Evolutionary conservation across 1,140 invertebrate genomes (phyloP), one percentile per base, ranked within the genome.

Genomic region (Platyscapa corneri): DNA sequence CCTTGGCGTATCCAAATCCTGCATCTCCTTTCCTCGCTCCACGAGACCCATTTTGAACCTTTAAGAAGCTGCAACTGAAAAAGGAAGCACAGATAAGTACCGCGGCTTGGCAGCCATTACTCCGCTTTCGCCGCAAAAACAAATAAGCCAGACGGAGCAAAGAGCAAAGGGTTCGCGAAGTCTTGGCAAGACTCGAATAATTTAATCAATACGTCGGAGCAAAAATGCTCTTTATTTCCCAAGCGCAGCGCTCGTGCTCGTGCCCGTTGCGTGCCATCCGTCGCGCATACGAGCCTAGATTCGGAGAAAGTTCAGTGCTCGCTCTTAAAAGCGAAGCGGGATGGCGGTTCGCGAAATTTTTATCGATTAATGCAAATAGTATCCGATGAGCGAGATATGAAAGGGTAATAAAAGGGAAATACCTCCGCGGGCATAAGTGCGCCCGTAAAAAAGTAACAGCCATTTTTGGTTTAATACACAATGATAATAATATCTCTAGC

Each of bases 11-110:
- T 91, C 89, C 87, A 92, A 86, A 86, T 90, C 90, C 86, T 92
- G 89, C 90, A 92, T 91, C 89, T 92, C 89, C 88, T 90, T 89
- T 89, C 90, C 77, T 79, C 90, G 89, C 86, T 93, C 92, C 7
- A 91, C 91, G 65, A 93, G 88, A 89, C 92, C 92, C 92, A 93
- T 93, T 88, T 77, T 46, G n/a, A 60, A 56, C 87, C 49, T 78
- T 82, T 84, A 87, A 7, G 81, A 88, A 78, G 23, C 83, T 81
- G 77, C 74, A 85, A 85, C 64, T 77, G 46, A 79, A 85, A 80
- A 75, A 80, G 3, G 60, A 3, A 10, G 49, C 18, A 14, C 46
- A 77, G 30, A 49, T 46, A 49, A 75, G 30, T 49, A 20, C 6
- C 39, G 23, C 16, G 12, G 30, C n/a, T 1, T 34, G 32, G 18